Base-by-base conservation (phyloP, 1,140 invertebrate genomes). In the Atta texana region DNA sequence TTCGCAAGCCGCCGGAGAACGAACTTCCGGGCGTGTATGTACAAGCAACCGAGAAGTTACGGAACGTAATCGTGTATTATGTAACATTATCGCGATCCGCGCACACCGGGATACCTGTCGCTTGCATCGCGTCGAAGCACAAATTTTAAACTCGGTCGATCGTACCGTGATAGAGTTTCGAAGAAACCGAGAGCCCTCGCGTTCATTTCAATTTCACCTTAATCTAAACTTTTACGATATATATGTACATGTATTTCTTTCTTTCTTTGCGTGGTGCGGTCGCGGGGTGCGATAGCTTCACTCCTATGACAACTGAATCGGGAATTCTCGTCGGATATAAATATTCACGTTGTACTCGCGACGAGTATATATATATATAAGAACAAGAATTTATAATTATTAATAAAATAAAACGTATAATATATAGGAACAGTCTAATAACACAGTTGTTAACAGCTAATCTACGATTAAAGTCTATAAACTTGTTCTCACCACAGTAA, bases 371-470 rank as follows among this genome's bases (percentile, higher is more conserved):
- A 51, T 69, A 51, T 51, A 51, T 51, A 51, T 51, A 39, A 71
- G 24, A 51, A 75, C 61, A 51, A 80, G 8, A 21, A 66, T 63
- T 63, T 63, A 77, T 44, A 24, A 24, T 24, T 24, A 77, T 77
- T 77, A 77, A 77, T 77, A 63, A 68, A 68, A 64, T 77, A 77
- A 77, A 64, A 82, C 28, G 63, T 76, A 81, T 51, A 90, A 86
- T 71, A 87, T 86, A 90, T 88, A 90, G 90, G 87, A 93, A 92
- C 91, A 89, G 82, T 93, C 91, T 93, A 93, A 88, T 92, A 92
- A 92, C 92, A 92, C 92, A 92, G 91, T 89, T 92, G 92, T 89
- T 86, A 88, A 88, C 66, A 82, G 63, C 88, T 86, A 89, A 86
- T 81, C 89, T 89, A 87, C 53, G 34, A 69, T 87, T 88, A 61